Evolutionary conservation across 2,888 invertebrate genomes (phyloP), one percentile per base, ranked within the genome.

Genomic region (Callimorpha dominula): DNA sequence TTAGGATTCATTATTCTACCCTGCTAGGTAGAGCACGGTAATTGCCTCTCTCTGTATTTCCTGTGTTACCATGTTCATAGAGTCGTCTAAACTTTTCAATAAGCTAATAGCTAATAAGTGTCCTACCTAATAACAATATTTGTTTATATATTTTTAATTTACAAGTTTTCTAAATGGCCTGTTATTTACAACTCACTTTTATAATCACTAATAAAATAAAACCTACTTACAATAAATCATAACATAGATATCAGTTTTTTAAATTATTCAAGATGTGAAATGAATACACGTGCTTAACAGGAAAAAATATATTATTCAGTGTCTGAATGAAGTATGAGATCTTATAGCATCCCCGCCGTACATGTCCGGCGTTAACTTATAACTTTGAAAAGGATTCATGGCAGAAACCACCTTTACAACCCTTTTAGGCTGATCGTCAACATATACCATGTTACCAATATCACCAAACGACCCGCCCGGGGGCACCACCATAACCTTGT

Each of bases 331-430:
- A 75, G 57, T 68, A 68, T 60, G 68, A 15, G 81, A 40, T 12
- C 63, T 43, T 1, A 68, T 31, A 49, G 46, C 0, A 7, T 67
- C 66, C 7, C 52, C n/a, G 57, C 4, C 46, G 65, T 88, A 90
- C n/a, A 80, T 74, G 66, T 82, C 86, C 3, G 93, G 92, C 9
- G 90, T 76, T 67, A 91, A 90, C 74, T 89, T 89, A 74, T 93
- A 95, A 3, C 89, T 80, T 78, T 92, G 92, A 43, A 87, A 89
- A 2, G 95, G 95, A 70, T 94, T 93, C 7, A 85, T 77, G 0
- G 93, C 89, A 0, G 95, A 95, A 3, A 95, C 93, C 0, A 95
- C 91, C 74, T 88, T 89, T 5, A 94, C 88, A 0, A 95, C 82
- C 78, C 88, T 94, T 82, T 90, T 91, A 0, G 94, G 92, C 7